Conservation (phyloP, 2,797 vertebrate species). For the Falco columbarius region DNA sequence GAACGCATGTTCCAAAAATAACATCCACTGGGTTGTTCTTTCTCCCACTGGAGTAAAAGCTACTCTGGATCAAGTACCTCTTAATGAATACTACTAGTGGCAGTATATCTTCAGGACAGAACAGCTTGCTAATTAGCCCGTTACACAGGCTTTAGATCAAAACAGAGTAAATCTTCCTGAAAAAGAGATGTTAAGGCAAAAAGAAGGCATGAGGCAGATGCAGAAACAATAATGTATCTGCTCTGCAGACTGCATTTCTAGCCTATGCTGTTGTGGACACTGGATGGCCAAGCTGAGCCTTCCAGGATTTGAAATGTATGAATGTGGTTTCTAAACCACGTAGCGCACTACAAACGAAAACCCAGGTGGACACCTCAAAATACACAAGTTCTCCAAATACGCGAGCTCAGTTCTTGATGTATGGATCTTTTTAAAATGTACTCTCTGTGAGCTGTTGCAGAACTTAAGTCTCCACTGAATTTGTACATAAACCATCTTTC, state of each 20-base stretch:
- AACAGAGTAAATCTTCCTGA: background rate
- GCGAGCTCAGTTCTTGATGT: background rate
- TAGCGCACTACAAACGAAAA: background rate
- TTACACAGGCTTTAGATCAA: slow-evolving; percentile 4
- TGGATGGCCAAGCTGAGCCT: background rate
- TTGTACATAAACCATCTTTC: background rate
- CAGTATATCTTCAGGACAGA: background rate
- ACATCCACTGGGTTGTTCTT: background rate
- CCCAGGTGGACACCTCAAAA: background rate
- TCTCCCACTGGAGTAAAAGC: background rate
- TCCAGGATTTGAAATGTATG: background rate
- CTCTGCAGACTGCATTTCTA: background rate
- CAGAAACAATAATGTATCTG: background rate
- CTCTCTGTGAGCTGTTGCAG: background rate
- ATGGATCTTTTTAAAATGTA: background rate
- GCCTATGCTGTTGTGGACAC: background rate
- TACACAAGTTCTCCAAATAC: background rate
- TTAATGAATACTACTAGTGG: slow-evolving; percentile 14
- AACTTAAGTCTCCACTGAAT: background rate
- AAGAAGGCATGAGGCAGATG: background rate
- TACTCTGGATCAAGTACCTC: background rate
- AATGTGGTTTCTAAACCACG: background rate
- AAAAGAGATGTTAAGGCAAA: background rate
- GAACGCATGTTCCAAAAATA: slow-evolving; percentile 35
- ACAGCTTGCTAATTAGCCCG: background rate